A percentile compares a stretch with the other conserved stretches of the same genome.
Conservation (phyloP, 92 coral and sea anemone species). For the Montipora capitata region DNA sequence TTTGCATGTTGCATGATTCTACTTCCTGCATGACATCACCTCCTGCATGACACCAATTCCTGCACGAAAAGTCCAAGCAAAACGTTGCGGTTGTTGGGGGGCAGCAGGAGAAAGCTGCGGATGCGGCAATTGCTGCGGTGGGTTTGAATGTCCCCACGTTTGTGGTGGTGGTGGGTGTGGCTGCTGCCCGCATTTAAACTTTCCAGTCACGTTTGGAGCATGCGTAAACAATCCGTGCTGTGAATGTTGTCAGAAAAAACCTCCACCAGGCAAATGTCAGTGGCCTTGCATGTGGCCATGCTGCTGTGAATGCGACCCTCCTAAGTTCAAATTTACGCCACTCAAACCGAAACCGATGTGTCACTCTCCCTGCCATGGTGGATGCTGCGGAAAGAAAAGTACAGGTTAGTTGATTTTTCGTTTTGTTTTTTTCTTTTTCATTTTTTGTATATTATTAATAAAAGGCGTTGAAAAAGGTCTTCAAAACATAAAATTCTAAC, state of each 20-base stretch:
- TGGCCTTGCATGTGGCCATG: slow-evolving; percentile 98
- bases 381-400: slow-evolving; percentile 77
- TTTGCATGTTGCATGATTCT: slow-evolving; percentile 59
- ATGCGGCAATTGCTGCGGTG: slow-evolving; percentile 95
- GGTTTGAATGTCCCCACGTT: slow-evolving; percentile 84
- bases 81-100: slow-evolving; percentile 83
- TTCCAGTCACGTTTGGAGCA: slow-evolving; percentile 93
- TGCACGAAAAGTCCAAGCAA: slow-evolving; percentile 54
- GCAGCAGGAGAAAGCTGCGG: slow-evolving; percentile 85
- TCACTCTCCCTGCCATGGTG: slow-evolving; percentile 80
- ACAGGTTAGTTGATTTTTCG: slow-evolving; percentile 4
- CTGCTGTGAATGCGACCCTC: slow-evolving; percentile 90
- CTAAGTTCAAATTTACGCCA: slow-evolving; percentile 83
- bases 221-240: slow-evolving; percentile 93
- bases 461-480: not conserved
- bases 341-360: slow-evolving; percentile 92
- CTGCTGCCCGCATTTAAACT: slow-evolving; percentile 85
- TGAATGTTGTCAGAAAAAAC: slow-evolving; percentile 89
- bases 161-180: slow-evolving; percentile 84
- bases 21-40: slow-evolving; percentile 37
- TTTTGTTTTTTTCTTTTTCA: not conserved
- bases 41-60: not conserved
- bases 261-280: slow-evolving; percentile 90
- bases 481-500: too few species aligned
- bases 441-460: not conserved